These are phyloP conservation scores for Eriocheir sinensis DNA, from an alignment of 1,140 invertebrate species.

Conservation along the genomic window DNA sequence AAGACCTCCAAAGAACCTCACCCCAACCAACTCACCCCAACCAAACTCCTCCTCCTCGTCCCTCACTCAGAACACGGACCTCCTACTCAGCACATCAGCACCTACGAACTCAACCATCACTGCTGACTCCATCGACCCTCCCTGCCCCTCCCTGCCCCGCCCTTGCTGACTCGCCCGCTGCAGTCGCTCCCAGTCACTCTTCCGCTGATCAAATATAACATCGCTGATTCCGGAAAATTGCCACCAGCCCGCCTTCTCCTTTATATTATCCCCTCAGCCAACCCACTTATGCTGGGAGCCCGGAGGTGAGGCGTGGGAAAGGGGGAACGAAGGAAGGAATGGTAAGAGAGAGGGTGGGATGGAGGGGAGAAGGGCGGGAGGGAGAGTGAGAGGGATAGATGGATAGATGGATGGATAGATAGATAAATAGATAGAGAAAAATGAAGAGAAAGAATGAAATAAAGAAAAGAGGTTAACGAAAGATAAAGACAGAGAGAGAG, in stretches of 20 bases:
- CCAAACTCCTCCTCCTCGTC: too few species aligned
- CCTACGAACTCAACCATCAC: too few species aligned
- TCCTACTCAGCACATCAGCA: not conserved
- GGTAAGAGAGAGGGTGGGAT: not conserved
- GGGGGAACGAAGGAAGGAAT: too few species aligned
- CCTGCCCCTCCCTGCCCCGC: too few species aligned
- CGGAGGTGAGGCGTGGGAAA: not conserved
- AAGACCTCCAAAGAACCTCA: not conserved
- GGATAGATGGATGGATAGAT: too few species aligned
- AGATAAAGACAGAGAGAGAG: not conserved
- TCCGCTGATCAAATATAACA: constrained; percentile 6
- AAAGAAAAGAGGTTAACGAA: not conserved
- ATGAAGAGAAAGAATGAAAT: not conserved
- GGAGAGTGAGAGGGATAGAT: not conserved
- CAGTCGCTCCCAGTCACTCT: constrained; percentile 1
- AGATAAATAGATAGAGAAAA: too few species aligned
- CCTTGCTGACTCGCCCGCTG: not conserved
- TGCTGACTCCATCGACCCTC: too few species aligned
- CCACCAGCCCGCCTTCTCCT: not conserved
- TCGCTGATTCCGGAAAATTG: not conserved
- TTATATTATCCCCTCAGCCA: constrained; percentile 2
- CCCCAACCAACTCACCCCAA: not conserved
- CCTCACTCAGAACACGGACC: not conserved
- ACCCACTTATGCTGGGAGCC: not conserved
- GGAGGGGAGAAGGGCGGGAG: not conserved